phyloP scores from a whole-genome alignment of 2,888 invertebrate species.

The Drosophila paracracens region DNA sequence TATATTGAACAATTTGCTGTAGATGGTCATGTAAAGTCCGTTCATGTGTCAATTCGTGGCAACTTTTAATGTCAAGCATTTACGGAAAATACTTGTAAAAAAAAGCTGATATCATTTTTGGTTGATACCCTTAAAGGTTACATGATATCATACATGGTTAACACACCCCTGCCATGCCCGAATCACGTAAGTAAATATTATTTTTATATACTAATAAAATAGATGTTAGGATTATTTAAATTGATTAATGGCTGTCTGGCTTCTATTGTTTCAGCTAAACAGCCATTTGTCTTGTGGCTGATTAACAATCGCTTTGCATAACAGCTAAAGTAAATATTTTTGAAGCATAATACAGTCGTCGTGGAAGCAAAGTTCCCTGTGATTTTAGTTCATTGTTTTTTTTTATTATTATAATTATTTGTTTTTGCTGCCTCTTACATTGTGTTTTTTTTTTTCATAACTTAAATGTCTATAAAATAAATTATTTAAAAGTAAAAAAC shows the following conservation, averaged over 20 bases:
- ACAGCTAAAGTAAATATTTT: neutral
- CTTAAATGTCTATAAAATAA: slow-evolving; percentile 57
- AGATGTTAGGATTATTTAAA: neutral
- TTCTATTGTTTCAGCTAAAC: neutral
- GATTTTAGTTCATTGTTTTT: slow-evolving; percentile 14
- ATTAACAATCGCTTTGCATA: neutral
- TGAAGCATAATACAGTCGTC: neutral
- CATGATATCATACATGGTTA: neutral
- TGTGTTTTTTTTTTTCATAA: slow-evolving; percentile 17
- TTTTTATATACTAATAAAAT: neutral
- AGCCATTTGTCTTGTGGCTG: neutral
- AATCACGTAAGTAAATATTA: neutral
- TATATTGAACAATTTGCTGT: slow-evolving; percentile 71
- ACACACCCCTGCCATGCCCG: too few relatives aligned
- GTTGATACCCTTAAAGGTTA: neutral
- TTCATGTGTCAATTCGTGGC: slow-evolving; percentile 69
- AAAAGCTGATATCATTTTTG: neutral
- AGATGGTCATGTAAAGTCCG: slow-evolving; percentile 67
- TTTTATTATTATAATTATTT: slow-evolving; percentile 29
- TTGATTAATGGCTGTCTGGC: neutral
- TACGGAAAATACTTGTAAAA: slow-evolving; percentile 7
- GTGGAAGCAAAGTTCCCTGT: neutral
- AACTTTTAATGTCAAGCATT: slow-evolving; percentile 45
- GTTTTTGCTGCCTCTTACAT: slow-evolving; percentile 37
- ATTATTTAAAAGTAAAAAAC: slow-evolving; percentile 77